Evolutionary conservation across 2,113 vertebrate genomes (phyloP).

Genomic region (Trinectes maculatus): DNA sequence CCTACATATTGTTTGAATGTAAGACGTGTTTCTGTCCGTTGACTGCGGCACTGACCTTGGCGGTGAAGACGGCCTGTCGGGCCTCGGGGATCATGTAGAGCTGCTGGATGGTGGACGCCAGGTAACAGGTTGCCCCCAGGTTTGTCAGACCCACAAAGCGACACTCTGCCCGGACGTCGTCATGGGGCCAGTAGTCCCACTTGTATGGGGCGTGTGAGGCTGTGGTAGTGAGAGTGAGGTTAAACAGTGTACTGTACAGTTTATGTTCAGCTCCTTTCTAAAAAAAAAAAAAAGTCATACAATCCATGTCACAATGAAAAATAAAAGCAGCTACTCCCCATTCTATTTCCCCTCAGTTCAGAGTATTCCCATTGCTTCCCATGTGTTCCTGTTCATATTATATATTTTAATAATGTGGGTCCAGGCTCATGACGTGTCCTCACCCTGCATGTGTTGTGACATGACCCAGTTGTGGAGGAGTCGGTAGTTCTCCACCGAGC

Average conservation of each 20-base stretch:
- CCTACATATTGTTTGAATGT: neutral
- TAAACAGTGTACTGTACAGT: no score
- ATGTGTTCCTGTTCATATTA: no score
- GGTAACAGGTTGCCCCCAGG: constrained; percentile 96
- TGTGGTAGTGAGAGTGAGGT: constrained; percentile 52
- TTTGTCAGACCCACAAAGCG: constrained; percentile 97
- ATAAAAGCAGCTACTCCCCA: no score
- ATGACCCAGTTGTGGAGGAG: constrained; percentile 99
- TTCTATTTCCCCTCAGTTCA: no score
- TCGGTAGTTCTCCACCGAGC: constrained; percentile 97
- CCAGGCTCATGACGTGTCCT: constrained; percentile 60
- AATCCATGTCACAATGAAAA: no score
- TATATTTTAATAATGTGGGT: no score
- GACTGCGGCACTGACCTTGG: constrained; percentile 84
- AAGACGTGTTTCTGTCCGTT: no score
- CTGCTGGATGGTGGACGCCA: constrained; percentile 98
- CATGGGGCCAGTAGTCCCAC: constrained; percentile 99
- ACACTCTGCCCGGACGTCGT: constrained; percentile 96
- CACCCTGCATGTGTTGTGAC: constrained; percentile 99
- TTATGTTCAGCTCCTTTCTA: no score
- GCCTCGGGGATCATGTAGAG: constrained; percentile 99
- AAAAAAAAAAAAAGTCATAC: no score
- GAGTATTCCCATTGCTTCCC: no score
- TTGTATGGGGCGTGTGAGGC: constrained; percentile 98
- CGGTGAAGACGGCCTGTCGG: constrained; percentile 96